These are phyloP conservation scores for Solea solea DNA, from an alignment of 2,113 vertebrate genomes.

Conservation along the genomic window DNA sequence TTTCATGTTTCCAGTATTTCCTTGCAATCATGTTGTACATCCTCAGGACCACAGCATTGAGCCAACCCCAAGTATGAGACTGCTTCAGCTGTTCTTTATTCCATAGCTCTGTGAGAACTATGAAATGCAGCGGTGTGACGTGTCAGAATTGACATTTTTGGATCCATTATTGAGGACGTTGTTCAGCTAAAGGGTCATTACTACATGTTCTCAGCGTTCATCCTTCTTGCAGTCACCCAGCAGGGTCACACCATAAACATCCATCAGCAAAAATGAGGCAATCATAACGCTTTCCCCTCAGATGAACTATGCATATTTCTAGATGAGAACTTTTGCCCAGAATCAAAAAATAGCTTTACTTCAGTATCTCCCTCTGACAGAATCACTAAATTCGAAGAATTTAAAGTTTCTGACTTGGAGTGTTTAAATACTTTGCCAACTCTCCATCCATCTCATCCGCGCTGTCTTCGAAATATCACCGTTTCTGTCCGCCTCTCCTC, in stretches of 20 bases:
- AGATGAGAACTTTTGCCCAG: slow-evolving; percentile 39
- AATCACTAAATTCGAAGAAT: slow-evolving; percentile 26
- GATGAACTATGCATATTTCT: slow-evolving; percentile 42
- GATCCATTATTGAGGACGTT: slow-evolving; percentile 13
- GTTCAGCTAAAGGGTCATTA: slow-evolving; percentile 14
- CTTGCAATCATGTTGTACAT: neutral
- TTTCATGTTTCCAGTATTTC: neutral
- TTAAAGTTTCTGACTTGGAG: slow-evolving; percentile 21
- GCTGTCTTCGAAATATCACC: slow-evolving; percentile 4
- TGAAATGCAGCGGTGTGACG: neutral
- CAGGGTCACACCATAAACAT: slow-evolving; percentile 17
- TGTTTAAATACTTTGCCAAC: slow-evolving; percentile 28
- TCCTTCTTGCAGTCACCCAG: slow-evolving; percentile 7
- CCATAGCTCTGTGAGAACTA: neutral
- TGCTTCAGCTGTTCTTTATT: slow-evolving; percentile 15
- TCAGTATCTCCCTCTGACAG: slow-evolving; percentile 24
- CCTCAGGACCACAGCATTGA: neutral
- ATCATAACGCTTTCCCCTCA: slow-evolving; percentile 10
- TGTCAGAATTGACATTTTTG: slow-evolving; percentile 11
- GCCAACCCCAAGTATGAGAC: slow-evolving; percentile 1
- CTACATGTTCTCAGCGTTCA: neutral
- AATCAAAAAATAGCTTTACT: slow-evolving; percentile 16
- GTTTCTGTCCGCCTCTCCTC: slow-evolving; percentile 28
- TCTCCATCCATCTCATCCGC: slow-evolving; percentile 22
- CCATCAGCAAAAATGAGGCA: slow-evolving; percentile 11